Conservation (phyloP, 2,888 invertebrate genomes). For the Lagria hirta region DNA sequence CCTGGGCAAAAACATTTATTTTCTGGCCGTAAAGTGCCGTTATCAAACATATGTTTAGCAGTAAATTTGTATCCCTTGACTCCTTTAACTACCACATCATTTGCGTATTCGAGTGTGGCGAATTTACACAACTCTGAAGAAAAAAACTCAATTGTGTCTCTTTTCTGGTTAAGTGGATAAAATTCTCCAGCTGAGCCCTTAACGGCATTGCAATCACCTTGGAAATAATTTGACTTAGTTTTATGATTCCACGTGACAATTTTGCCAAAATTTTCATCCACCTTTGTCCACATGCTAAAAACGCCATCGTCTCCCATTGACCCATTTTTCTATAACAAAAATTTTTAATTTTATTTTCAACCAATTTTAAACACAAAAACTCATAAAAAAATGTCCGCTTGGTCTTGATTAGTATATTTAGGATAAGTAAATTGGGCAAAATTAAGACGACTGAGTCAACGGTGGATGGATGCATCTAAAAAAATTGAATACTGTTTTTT, state of each 20-base stretch:
- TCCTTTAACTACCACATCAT: conserved; percentile 61
- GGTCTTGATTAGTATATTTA: too few relatives aligned
- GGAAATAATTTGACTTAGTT: conserved; percentile 60
- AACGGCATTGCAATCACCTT: conserved; percentile 62
- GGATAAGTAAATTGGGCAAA: too few relatives aligned
- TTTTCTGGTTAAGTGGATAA: conserved; percentile 68
- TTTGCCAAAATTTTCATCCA: conserved; percentile 66
- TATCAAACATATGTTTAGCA: conserved; percentile 67
- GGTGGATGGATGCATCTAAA: too few relatives aligned
- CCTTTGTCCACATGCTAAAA: conserved; percentile 73
- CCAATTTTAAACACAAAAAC: too few relatives aligned
- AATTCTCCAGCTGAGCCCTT: conserved; percentile 80
- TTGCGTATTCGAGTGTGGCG: conserved; percentile 62
- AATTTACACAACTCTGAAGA: conserved; percentile 75
- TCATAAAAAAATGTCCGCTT: too few relatives aligned
- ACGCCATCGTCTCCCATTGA: conserved; percentile 70
- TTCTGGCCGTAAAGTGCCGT: conserved; percentile 60
- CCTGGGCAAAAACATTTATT: conserved; percentile 74
- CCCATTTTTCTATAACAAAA: conserved; percentile 75
- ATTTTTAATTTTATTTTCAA: too few relatives aligned
- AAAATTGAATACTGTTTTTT: too few relatives aligned
- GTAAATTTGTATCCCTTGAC: conserved; percentile 68
- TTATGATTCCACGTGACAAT: conserved; percentile 72
- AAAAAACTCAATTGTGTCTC: conserved; percentile 64
- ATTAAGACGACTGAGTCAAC: too few relatives aligned